Evolutionary conservation across 1,140 invertebrate genomes (phyloP), one percentile per base, ranked within the genome.

Genomic region (Rhagoletis pomonella): DNA sequence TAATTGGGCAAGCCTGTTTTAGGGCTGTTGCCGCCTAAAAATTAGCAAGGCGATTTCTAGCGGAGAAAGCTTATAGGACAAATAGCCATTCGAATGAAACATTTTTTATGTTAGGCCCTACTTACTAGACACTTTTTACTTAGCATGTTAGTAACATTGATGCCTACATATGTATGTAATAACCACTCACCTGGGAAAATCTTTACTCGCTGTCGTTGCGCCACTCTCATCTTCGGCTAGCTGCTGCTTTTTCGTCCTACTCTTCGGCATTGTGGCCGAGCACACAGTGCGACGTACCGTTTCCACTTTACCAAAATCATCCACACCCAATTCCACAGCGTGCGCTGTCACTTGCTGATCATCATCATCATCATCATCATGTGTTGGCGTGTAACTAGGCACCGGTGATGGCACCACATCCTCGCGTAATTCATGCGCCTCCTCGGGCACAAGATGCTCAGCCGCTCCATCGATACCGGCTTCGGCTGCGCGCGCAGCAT

Each of bases 111-210:
- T 29, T 29, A 29, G 29, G 29, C 29, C 29, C 29, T 29, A 29
- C 29, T 29, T 29, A 29, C 29, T 29, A 29, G 29, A 29, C 1
- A 29, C 29, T 29, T 29, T 29, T 29, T 29, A 29, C 29, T 29
- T 29, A 29, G 29, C 29, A 29, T 29, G 29, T 29, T 29, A 29
- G 29, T 29, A 29, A 29, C 29, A 29, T 29, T 29, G 29, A 29
- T 29, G 29, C 29, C 29, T 29, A 29, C 29, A 29, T 29, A 29
- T 29, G 29, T 29, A 29, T 29, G 29, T 29, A 50, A n/a, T 3
- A 6, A 12, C 9, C 58, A 86, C 90, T 90, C 55, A 92, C 91
- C 91, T 91, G 17, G 90, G 89, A 77, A 92, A 92, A 88, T 92
- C 89, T 88, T 89, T 90, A 44, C 88, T 88, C 85, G 89, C 14